Evolutionary conservation across 2,113 vertebrate species (phyloP).

Genomic region (Sakesphorus luctuosus): DNA sequence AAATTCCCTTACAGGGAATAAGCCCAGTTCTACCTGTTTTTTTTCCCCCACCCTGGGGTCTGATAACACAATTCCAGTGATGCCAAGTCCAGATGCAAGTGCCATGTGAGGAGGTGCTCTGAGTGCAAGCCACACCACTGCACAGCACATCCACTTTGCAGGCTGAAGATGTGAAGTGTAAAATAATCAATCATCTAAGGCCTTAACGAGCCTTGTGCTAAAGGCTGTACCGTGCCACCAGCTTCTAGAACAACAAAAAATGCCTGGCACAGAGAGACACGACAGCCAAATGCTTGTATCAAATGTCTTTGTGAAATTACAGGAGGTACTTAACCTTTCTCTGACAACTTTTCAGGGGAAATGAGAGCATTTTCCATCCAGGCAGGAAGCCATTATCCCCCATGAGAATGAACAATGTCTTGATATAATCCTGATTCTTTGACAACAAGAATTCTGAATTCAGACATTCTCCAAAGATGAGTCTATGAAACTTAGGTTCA

Average conservation of each 20-base stretch:
- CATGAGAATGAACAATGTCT: neutral
- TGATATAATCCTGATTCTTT: neutral
- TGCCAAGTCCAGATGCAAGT: neutral
- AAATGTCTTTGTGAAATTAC: conserved; percentile 1
- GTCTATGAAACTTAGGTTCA: neutral
- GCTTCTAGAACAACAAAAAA: neutral
- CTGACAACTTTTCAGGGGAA: neutral
- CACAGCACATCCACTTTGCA: neutral
- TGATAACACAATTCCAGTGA: neutral
- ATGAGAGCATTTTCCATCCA: conserved; percentile 17
- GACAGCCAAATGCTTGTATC: neutral
- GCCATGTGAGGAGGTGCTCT: neutral
- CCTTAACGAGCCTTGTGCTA: neutral
- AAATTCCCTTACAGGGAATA: neutral
- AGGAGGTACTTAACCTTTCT: conserved; percentile 14
- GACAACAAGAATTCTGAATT: neutral
- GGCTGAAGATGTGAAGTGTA: no score
- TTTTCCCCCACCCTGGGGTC: neutral
- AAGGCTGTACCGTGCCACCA: neutral
- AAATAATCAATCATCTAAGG: conserved; percentile 34
- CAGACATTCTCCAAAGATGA: neutral
- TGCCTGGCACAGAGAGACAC: neutral
- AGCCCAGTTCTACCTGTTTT: neutral
- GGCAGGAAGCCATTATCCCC: neutral
- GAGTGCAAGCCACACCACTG: neutral